Base-by-base conservation (phyloP, 2,888 invertebrate genomes). In the Automeris io region DNA sequence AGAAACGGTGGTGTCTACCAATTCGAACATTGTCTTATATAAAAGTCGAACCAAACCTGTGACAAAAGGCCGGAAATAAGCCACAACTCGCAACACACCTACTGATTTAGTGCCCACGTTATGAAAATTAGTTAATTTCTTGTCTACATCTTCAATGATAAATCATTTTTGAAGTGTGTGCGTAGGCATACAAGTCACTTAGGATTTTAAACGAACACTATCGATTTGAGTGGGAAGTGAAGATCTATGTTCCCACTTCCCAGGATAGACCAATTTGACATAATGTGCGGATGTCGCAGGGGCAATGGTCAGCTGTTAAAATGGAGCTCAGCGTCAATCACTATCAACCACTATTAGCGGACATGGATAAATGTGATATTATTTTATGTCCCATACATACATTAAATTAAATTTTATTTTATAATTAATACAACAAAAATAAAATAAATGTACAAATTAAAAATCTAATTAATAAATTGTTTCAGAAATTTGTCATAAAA, bases 251-350 rank as follows among this genome's bases (percentile, higher is more conserved):
- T 45, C 42, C 22, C 42, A 39, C 43, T 48, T 51, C 43, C 47
- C 67, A 62, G 66, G 66, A 67, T 62, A 67, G 42, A 56, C 47
- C 69, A 66, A 70, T 69, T 71, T 59, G 57, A 59, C 57, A 58
- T 57, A 67, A 66, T 64, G 51, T 60, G 47, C 49, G 53, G 45
- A 50, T 49, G 45, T 49, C 44, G 40, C 37, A 41, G 31, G 35
- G 42, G 29, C 33, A 38, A 37, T 37, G 43, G 41, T 41, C 45
- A 47, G 33, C 39, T 33, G 39, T 32, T 42, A 47, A 42, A 38
- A 44, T 36, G 42, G 33, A 32, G 42, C 32, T 39, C 39, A 35
- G 41, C 46, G 51, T 47, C 49, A 42, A 13, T 46, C 46, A 38
- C 23, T 37, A 35, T 47, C 43, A 42, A 32, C 21, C n/a, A n/a